phyloP scores from a whole-genome alignment of 1,140 invertebrate species.

The Cylas formicarius region DNA sequence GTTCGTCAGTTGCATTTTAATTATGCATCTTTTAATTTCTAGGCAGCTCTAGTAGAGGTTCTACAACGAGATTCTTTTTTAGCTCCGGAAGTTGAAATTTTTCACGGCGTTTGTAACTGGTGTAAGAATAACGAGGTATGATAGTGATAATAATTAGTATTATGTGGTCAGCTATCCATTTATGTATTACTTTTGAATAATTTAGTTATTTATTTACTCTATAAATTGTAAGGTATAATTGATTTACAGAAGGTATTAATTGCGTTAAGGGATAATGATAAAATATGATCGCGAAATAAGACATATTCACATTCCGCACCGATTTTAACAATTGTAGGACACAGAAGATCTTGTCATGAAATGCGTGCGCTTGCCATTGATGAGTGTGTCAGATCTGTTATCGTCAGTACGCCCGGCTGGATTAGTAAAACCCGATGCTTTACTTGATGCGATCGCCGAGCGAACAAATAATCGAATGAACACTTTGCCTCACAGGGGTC shows the following conservation, averaged over 20 bases:
- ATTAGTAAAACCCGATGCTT: conserved; percentile 78
- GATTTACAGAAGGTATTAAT: too few relatives aligned
- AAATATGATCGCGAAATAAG: too few relatives aligned
- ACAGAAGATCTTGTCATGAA: conserved; percentile 45
- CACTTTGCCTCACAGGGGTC: conserved; percentile 74
- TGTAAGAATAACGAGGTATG: conserved; percentile 63
- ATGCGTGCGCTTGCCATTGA: conserved; percentile 77
- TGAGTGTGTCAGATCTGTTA: conserved; percentile 80
- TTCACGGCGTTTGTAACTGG: conserved; percentile 82
- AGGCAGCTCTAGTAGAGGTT: conserved; percentile 74
- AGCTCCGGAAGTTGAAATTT: conserved; percentile 92
- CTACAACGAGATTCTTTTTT: conserved; percentile 91
- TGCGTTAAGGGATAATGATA: too few relatives aligned
- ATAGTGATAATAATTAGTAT: too few relatives aligned
- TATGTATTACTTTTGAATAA: too few relatives aligned
- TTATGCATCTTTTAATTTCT: conserved; percentile 29
- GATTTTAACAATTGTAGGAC: conserved; percentile 21
- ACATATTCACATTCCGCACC: not conserved
- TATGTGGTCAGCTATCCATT: too few relatives aligned
- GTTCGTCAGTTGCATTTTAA: too few relatives aligned
- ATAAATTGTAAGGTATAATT: not conserved
- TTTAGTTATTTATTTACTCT: not conserved
- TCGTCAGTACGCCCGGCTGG: conserved; percentile 78
- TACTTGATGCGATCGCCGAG: conserved; percentile 89
- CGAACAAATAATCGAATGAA: conserved; percentile 69